phyloP scores from a whole-genome alignment of 2,113 vertebrate genomes.

The Alectura lathami region DNA sequence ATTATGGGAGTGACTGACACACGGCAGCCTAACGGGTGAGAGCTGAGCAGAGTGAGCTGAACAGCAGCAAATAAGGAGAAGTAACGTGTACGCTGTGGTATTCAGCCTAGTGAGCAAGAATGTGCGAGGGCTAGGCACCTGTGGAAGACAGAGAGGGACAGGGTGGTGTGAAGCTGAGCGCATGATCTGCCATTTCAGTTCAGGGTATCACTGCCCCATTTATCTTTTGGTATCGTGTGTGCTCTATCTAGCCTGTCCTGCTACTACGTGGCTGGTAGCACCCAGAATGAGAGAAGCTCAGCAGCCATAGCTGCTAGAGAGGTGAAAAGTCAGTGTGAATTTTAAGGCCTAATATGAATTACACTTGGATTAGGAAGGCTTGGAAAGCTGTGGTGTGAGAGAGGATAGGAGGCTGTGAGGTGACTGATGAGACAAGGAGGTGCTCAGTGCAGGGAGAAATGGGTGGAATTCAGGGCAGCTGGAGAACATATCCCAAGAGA shows the following conservation, averaged over 20 bases:
- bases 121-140: rapidly evolving
- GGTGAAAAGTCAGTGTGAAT: not conserved
- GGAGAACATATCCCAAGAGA: not conserved
- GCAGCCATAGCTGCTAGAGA: not conserved
- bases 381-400: not conserved
- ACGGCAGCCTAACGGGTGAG: not conserved
- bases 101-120: not conserved
- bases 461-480: not conserved
- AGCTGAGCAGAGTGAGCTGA: not conserved
- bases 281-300: not conserved
- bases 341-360: not conserved
- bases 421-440: not conserved
- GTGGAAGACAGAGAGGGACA: not conserved
- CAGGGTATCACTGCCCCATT: not conserved
- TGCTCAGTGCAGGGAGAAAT: not conserved
- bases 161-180: not conserved
- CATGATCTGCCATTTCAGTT: not conserved
- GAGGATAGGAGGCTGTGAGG: not conserved
- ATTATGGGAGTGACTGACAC: not conserved
- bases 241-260: not conserved
- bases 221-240: not conserved
- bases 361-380: not conserved
- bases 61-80: not conserved
- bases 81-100: not conserved
- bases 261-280: not conserved